Base-by-base conservation (phyloP, 2,797 vertebrate species). In the Luscinia megarhynchos region DNA sequence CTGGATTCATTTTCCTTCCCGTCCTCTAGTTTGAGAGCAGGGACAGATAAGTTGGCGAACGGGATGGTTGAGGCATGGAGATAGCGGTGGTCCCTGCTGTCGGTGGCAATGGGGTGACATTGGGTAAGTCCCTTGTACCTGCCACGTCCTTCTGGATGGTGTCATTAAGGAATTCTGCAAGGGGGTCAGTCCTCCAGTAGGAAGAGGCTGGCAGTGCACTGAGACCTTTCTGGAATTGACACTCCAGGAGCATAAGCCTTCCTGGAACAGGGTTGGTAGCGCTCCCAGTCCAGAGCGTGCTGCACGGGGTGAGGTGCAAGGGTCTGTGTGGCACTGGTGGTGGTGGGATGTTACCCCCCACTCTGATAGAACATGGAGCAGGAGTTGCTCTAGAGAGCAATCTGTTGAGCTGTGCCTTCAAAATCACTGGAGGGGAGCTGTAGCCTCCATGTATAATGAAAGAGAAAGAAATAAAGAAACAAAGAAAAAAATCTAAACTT, bases 391-490 rank as follows among this genome's bases (percentile, higher is more conserved):
- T 20, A 22, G 68, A 68, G 55, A 63, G 16, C 82, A 91, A 95
- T 94, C 87, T 92, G 93, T 95, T 95, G 96, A 95, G 53, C 84
- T n/a, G 43, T 46, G 58, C 45, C 58, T 81, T n/a, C 51, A 41
- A 64, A 85, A 92, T 72, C 51, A 41, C 36, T 6, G 46, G 29
- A 81, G 62, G 51, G 9, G 69, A 55, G 29, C 70, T 87, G 38
- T 74, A 82, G 43, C 38, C 45, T 87, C n/a, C 0, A 16, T 12
- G 4, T 27, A 54, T n/a, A 43, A 61, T 10, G 32, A 41, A 50
- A 48, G 10, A 36, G 51, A 30, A 75, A 67, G 20, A 72, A 51
- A 51, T 43, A 43, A 51, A 51, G 27, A 30, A 30, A 53, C 6
- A 53, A 19, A 50, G 12, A 9, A n/a, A 11, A 26, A 21, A 12